Percentiles rank a stretch among this genome's conserved stretches.
Evolutionary conservation across 2,797 vertebrate genomes (phyloP).

Genomic region (Pseudomugil tenellus): DNA sequence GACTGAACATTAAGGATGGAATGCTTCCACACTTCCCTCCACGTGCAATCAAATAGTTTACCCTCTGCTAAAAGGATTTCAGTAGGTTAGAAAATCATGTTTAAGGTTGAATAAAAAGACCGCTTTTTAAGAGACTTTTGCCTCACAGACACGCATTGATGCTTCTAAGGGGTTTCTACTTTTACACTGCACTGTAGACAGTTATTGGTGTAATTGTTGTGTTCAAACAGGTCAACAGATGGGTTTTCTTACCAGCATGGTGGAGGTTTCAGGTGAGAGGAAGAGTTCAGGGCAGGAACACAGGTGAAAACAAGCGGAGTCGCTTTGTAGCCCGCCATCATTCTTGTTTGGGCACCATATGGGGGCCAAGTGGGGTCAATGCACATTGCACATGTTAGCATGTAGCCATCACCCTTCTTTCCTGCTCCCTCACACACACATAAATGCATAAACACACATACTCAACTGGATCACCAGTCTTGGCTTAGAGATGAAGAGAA

Average conservation of each 20-base stretch:
- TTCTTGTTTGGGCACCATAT: slow-evolving; percentile 71
- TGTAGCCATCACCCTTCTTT: slow-evolving; percentile 35
- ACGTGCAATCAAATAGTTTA: slow-evolving; percentile 56
- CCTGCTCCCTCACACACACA: slow-evolving; percentile 25
- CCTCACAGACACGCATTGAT: background rate
- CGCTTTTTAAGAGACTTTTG: slow-evolving; percentile 1
- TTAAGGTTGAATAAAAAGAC: slow-evolving; percentile 23
- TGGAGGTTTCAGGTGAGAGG: slow-evolving; percentile 37
- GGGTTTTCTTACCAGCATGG: slow-evolving; percentile 35
- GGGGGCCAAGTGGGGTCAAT: slow-evolving; percentile 77
- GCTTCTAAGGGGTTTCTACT: slow-evolving; percentile 3
- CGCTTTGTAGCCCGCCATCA: slow-evolving; percentile 47
- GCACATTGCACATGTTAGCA: slow-evolving; percentile 70
- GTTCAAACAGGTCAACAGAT: slow-evolving; percentile 53
- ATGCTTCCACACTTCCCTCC: slow-evolving; percentile 30
- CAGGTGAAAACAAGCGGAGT: slow-evolving; percentile 60
- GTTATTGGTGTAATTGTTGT: slow-evolving; percentile 1
- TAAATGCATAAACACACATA: slow-evolving; percentile 36
- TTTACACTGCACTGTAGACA: background rate
- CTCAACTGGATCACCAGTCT: slow-evolving; percentile 67
- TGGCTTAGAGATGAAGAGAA: slow-evolving; percentile 75
- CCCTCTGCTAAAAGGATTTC: slow-evolving; percentile 36
- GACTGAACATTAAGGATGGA: slow-evolving; percentile 58
- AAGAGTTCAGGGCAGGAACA: slow-evolving; percentile 42
- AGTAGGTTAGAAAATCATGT: slow-evolving; percentile 13